These are phyloP conservation scores for Crotalus tigris DNA, from an alignment of 2,113 vertebrate genomes.

Conservation along the genomic window DNA sequence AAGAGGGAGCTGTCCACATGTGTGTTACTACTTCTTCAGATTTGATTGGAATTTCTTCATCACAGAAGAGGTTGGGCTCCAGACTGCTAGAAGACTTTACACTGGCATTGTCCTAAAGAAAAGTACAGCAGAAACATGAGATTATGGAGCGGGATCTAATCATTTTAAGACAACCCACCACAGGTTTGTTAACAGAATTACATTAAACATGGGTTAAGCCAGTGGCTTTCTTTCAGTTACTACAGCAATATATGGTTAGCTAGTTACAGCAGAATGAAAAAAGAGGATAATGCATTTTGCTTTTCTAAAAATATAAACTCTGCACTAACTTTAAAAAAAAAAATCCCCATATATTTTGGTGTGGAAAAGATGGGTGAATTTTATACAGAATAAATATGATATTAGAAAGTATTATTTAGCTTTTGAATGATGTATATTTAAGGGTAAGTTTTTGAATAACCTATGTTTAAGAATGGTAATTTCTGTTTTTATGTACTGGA, in stretches of 20 bases:
- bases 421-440: too few relatives aligned
- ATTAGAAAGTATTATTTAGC: too few relatives aligned
- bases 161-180: background rate
- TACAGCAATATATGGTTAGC: background rate
- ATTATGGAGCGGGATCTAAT: conserved; percentile 1
- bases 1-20: conserved; percentile 95
- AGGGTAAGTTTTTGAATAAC: too few relatives aligned
- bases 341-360: too few relatives aligned
- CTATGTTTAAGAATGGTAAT: too few relatives aligned
- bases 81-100: conserved; percentile 88
- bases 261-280: background rate
- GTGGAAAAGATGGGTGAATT: too few relatives aligned
- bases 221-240: background rate
- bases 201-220: background rate
- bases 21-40: conserved; percentile 99
- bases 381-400: too few relatives aligned
- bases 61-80: conserved; percentile 90
- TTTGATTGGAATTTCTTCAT: conserved; percentile 98
- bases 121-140: conserved; percentile 7
- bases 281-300: background rate
- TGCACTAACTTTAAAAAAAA: background rate
- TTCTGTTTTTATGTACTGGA: too few relatives aligned
- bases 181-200: background rate
- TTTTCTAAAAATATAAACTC: background rate
- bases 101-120: conserved; percentile 88